Evolutionary conservation across 2,888 invertebrate species (phyloP).

Genomic region (Apotomis betuletana): DNA sequence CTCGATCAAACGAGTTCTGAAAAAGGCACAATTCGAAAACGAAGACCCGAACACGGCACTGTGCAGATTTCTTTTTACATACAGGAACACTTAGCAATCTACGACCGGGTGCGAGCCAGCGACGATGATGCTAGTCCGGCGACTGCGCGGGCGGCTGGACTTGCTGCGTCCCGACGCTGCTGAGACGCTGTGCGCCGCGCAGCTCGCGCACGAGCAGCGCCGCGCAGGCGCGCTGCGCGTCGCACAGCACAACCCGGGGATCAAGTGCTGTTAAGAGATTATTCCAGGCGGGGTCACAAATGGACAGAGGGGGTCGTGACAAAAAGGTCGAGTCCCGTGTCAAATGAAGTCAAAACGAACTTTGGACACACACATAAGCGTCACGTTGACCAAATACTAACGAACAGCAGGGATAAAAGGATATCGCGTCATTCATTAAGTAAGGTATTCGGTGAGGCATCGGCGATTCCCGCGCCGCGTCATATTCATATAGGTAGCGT

Average conservation of each 20-base stretch:
- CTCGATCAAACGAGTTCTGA: conserved; percentile 23
- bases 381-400: conserved; percentile 35
- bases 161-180: conserved; percentile 35
- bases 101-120: conserved; percentile 35
- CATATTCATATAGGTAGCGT: background rate
- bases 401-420: background rate
- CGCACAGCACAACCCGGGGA: background rate
- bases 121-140: conserved; percentile 28
- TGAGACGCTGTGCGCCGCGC: conserved; percentile 26
- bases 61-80: conserved; percentile 28
- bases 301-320: too few species aligned
- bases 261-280: too few species aligned
- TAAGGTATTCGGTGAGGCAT: conserved; percentile 49
- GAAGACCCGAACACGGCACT: conserved; percentile 14
- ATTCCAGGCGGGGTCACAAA: too few species aligned
- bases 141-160: conserved; percentile 39
- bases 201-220: too few species aligned
- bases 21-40: conserved; percentile 25
- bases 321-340: conserved; percentile 26
- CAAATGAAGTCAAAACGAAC: conserved; percentile 14
- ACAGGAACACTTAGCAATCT: conserved; percentile 35
- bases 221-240: conserved; percentile 35
- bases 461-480: background rate
- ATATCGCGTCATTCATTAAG: conserved; percentile 5
- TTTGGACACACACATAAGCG: conserved; percentile 21